These are phyloP conservation scores for Lophochroa leadbeateri DNA, from an alignment of 2,113 vertebrate genomes.

Conservation along the genomic window DNA sequence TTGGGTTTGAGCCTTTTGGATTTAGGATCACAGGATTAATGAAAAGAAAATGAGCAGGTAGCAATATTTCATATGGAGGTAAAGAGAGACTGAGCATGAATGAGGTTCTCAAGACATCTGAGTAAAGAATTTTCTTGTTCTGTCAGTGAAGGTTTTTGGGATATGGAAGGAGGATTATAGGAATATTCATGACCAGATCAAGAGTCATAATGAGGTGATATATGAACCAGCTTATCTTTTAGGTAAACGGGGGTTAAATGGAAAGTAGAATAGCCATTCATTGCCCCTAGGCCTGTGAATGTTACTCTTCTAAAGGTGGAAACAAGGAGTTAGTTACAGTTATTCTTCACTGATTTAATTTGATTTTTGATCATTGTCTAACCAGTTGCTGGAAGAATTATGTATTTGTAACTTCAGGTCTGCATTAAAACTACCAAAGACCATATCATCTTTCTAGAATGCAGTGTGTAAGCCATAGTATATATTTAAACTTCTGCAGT, in stretches of 20 bases:
- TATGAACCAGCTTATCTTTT: slow-evolving; percentile 93
- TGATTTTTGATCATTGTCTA: neutral
- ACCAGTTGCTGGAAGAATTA: neutral
- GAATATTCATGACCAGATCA: slow-evolving; percentile 96
- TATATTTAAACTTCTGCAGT: neutral
- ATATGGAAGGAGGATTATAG: slow-evolving; percentile 88
- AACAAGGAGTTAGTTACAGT: slow-evolving; percentile 45
- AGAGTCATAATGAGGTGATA: slow-evolving; percentile 85
- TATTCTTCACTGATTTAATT: neutral
- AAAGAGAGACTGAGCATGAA: slow-evolving; percentile 79
- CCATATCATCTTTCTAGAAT: neutral
- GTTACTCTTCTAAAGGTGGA: slow-evolving; percentile 25
- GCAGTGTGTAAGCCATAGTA: neutral
- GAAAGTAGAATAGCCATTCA: slow-evolving; percentile 65
- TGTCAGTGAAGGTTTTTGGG: slow-evolving; percentile 76
- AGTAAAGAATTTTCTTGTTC: slow-evolving; percentile 69
- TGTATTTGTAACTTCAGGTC: neutral
- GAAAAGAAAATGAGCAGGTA: slow-evolving; percentile 74
- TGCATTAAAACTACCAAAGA: neutral
- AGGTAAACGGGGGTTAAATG: slow-evolving; percentile 89
- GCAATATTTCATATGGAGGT: slow-evolving; percentile 90
- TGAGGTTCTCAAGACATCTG: slow-evolving; percentile 64
- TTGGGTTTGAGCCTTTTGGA: slow-evolving; percentile 79
- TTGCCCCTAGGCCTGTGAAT: neutral
- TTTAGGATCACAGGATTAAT: slow-evolving; percentile 78